Conservation (phyloP, 2,113 vertebrate species). For the Pelodiscus sinensis region DNA sequence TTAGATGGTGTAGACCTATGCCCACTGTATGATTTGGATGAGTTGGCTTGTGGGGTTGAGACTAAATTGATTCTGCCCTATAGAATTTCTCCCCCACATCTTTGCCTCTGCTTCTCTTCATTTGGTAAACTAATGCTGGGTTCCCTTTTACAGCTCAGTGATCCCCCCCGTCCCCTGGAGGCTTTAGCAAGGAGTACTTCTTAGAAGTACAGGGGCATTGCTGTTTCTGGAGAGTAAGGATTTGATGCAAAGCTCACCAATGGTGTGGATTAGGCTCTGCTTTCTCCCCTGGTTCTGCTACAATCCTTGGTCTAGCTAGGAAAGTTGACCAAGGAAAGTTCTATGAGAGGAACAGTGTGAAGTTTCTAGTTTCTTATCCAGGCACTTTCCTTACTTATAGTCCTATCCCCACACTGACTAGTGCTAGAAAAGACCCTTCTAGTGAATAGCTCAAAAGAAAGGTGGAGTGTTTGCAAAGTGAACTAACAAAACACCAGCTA, state of each 20-base stretch:
- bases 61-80: background rate
- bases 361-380: background rate
- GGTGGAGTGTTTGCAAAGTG: background rate
- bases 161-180: too few relatives aligned
- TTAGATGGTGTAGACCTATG: background rate
- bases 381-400: background rate
- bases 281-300: background rate
- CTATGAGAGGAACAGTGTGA: background rate
- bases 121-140: slow-evolving; percentile 15
- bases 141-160: background rate
- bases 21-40: background rate
- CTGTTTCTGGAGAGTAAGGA: background rate
- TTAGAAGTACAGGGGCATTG: background rate
- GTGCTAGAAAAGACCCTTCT: background rate
- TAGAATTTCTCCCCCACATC: background rate
- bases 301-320: background rate
- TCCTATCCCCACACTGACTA: too few relatives aligned
- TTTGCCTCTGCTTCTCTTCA: background rate
- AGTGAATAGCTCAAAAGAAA: background rate
- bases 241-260: background rate
- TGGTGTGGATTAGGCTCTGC: background rate
- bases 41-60: background rate
- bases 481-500: background rate
- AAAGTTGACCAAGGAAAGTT: background rate
- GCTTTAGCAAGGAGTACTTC: background rate